Percentiles rank a stretch among this genome's conserved stretches.
Conservation (phyloP, 1,140 invertebrate species). For the Hylaeus volcanicus region DNA sequence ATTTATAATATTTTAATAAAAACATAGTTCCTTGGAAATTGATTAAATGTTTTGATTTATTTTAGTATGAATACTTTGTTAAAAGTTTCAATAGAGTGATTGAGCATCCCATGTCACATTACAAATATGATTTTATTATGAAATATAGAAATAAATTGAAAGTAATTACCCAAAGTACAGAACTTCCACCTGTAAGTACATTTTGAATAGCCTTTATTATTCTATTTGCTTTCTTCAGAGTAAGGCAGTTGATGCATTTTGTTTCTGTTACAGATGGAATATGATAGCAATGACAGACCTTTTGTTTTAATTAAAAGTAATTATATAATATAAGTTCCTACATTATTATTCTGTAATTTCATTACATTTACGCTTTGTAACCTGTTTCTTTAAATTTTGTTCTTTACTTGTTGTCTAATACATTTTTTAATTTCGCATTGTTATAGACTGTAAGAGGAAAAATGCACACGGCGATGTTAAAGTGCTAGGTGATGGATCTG, state of each 20-base stretch:
- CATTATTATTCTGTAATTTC: neutral
- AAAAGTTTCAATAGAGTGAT: slow-evolving; percentile 86
- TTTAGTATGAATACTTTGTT: slow-evolving; percentile 88
- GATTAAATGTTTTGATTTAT: slow-evolving; percentile 47
- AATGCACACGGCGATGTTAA: slow-evolving; percentile 85
- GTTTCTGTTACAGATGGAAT: slow-evolving; percentile 60
- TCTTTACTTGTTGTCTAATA: neutral
- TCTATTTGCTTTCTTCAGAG: slow-evolving; percentile 34
- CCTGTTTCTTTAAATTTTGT: neutral
- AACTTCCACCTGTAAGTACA: slow-evolving; percentile 78
- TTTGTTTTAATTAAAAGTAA: slow-evolving; percentile 56
- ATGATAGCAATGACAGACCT: slow-evolving; percentile 57
- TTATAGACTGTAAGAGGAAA: slow-evolving; percentile 88
- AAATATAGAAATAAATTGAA: slow-evolving; percentile 84
- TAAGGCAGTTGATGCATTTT: slow-evolving; percentile 31
- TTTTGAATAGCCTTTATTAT: slow-evolving; percentile 12
- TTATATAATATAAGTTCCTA: slow-evolving; percentile 42
- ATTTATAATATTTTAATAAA: slow-evolving; percentile 6
- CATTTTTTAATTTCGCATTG: slow-evolving; percentile 33
- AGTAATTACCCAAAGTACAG: slow-evolving; percentile 80
- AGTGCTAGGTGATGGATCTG: slow-evolving; percentile 88
- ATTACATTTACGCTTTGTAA: neutral
- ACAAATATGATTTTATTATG: slow-evolving; percentile 86
- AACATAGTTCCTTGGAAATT: slow-evolving; percentile 1
- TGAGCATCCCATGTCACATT: slow-evolving; percentile 86